A percentile compares a stretch with the other conserved stretches of the same genome.
phyloP scores from a whole-genome alignment of 1,140 invertebrate species.

The Camponotus vicinus region DNA sequence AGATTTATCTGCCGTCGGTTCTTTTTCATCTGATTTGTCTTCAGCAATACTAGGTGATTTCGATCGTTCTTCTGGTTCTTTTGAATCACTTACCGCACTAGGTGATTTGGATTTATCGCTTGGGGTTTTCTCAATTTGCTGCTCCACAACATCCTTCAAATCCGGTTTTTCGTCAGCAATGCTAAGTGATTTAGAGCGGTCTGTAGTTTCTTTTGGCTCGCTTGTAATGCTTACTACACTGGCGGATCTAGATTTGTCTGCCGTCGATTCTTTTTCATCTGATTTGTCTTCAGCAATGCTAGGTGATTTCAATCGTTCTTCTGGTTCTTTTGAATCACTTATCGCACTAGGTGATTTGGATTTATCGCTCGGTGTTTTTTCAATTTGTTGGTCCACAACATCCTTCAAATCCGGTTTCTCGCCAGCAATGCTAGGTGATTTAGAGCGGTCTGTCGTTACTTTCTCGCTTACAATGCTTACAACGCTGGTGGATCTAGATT shows the following conservation, averaged over 20 bases:
- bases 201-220: conserved; percentile 17
- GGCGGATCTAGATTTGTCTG: neutral
- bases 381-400: conserved; percentile 31
- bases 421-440: conserved; percentile 53
- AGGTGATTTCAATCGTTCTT: conserved; percentile 60
- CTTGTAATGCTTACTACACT: conserved; percentile 5
- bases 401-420: conserved; percentile 56
- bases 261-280: conserved; percentile 34
- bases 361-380: conserved; percentile 55
- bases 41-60: conserved; percentile 68
- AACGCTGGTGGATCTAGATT: conserved; percentile 38
- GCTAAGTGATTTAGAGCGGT: conserved; percentile 58
- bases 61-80: neutral
- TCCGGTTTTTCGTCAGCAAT: conserved; percentile 54
- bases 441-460: conserved; percentile 18
- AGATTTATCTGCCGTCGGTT: neutral
- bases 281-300: conserved; percentile 59
- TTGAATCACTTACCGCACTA: too few relatives aligned
- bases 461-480: conserved; percentile 21
- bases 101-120: neutral
- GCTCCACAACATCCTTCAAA: conserved; percentile 36
- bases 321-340: too few relatives aligned
- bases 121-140: conserved; percentile 56
- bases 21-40: conserved; percentile 47
- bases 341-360: neutral